Conservation (phyloP, 2,113 vertebrate genomes). For the Sterna hirundo region DNA sequence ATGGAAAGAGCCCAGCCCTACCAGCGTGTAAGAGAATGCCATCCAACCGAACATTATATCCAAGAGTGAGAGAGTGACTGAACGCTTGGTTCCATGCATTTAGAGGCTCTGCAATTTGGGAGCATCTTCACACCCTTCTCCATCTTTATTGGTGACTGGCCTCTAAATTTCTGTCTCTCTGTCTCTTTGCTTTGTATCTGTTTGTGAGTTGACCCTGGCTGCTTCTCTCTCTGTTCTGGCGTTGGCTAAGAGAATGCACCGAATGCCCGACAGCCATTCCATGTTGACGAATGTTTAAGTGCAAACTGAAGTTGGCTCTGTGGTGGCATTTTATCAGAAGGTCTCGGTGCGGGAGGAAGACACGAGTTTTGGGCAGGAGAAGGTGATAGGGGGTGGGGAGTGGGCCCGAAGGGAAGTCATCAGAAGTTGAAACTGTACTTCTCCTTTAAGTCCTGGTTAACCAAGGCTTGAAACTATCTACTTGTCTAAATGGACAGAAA, state of each 20-base stretch:
- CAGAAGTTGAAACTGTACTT: not conserved
- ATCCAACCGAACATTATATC: slow-evolving; percentile 77
- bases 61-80: slow-evolving; percentile 81
- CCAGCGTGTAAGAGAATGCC: slow-evolving; percentile 71
- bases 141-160: slow-evolving; percentile 78
- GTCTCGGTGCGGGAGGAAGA: not conserved
- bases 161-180: slow-evolving; percentile 82
- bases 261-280: slow-evolving; percentile 52
- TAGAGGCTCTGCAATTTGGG: slow-evolving; percentile 76
- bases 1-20: not conserved
- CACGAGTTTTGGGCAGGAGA: slow-evolving; percentile 38
- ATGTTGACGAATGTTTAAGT: not conserved
- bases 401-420: not conserved
- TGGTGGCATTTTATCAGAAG: slow-evolving; percentile 22
- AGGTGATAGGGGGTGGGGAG: slow-evolving; percentile 21
- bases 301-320: not conserved
- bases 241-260: slow-evolving; percentile 73
- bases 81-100: slow-evolving; percentile 81
- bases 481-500: slow-evolving; percentile 68
- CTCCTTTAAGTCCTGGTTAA: slow-evolving; percentile 61
- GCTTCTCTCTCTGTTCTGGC: slow-evolving; percentile 76
- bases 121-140: slow-evolving; percentile 76
- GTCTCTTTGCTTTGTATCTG: slow-evolving; percentile 84
- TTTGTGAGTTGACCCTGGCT: slow-evolving; percentile 81
- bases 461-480: slow-evolving; percentile 72